Evolutionary conservation across 2,113 vertebrate genomes (phyloP), one percentile per base, ranked within the genome.

Genomic region (Equus przewalskii): DNA sequence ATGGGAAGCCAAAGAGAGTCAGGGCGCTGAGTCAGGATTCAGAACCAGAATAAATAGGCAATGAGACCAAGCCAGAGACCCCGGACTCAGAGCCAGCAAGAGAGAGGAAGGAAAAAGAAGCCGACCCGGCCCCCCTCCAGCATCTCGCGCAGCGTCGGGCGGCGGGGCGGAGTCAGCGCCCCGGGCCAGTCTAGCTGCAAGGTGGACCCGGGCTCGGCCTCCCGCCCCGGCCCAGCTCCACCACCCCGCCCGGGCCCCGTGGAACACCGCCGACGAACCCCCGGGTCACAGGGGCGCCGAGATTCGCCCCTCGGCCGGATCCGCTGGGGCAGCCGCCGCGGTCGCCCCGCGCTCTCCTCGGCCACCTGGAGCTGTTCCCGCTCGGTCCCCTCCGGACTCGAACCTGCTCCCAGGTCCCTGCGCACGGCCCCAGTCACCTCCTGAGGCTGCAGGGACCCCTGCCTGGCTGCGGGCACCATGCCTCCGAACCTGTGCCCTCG

Each of bases 251-350:
- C 4, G 7, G 33, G 54, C 81, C 94, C 26, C 44, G 41, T 9
- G 64, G 18, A 3, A 12, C 18, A 8, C 58, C 4, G 33, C 10
- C 0, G 5, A 0, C 0, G 9, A 8, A 8, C 21, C 11, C 44
- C 19, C 0, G 56, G 49, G 41, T 33, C 28, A 3, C 2, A 22
- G 16, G 33, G 69, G 16, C 44, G 41, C 24, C 36, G 16, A 33
- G 64, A 1, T 1, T 15, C 19, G 6, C 62, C 21, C 28, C 72
- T 41, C 8, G 16, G 11, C n/a, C 22, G 28, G 22, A 28, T 36
- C 28, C 28, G n/a, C 72, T 21, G 24, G 70, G 36, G 51, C 30
- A 1, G 51, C 14, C 8, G 24, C 44, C 19, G 18, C 26, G 1
- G 26, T 15, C 30, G 30, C 46, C 7, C 33, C 5, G 76, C 8